Conservation (phyloP, 2,888 invertebrate species). For the Dasysyrphus tricinctus region DNA sequence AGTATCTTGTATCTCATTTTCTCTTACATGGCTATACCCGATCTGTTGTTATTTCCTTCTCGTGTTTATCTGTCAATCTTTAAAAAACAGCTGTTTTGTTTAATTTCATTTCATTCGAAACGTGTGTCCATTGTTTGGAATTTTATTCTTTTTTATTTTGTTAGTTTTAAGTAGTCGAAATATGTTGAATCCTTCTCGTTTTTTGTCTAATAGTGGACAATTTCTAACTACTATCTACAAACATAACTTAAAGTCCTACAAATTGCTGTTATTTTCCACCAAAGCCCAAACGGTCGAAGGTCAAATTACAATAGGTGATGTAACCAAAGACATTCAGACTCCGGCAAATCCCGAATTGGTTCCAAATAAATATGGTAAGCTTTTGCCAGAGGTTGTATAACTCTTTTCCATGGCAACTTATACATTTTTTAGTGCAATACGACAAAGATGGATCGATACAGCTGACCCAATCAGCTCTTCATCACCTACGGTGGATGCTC, state of each 20-base stretch:
- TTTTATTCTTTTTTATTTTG: constrained; percentile 1
- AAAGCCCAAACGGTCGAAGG: constrained; percentile 78
- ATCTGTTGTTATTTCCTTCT: constrained; percentile 60
- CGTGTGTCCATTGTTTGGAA: background rate
- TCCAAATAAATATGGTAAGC: constrained; percentile 85
- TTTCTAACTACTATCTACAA: constrained; percentile 6
- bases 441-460: constrained; percentile 85
- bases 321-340: constrained; percentile 86
- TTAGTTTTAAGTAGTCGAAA: constrained; percentile 52
- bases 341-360: constrained; percentile 91
- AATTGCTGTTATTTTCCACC: constrained; percentile 39
- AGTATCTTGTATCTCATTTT: constrained; percentile 12
- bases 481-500: constrained; percentile 97
- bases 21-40: background rate
- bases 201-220: constrained; percentile 34
- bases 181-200: constrained; percentile 53
- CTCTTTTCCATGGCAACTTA: background rate
- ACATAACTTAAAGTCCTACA: constrained; percentile 18
- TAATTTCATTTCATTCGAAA: background rate
- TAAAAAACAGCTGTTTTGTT: constrained; percentile 49
- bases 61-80: constrained; percentile 20
- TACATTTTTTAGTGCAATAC: constrained; percentile 78
- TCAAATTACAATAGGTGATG: constrained; percentile 89
- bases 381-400: background rate
- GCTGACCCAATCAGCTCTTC: constrained; percentile 89